These are phyloP conservation scores for Griposia aprilina DNA, from an alignment of 2,888 invertebrate species.

Conservation along the genomic window DNA sequence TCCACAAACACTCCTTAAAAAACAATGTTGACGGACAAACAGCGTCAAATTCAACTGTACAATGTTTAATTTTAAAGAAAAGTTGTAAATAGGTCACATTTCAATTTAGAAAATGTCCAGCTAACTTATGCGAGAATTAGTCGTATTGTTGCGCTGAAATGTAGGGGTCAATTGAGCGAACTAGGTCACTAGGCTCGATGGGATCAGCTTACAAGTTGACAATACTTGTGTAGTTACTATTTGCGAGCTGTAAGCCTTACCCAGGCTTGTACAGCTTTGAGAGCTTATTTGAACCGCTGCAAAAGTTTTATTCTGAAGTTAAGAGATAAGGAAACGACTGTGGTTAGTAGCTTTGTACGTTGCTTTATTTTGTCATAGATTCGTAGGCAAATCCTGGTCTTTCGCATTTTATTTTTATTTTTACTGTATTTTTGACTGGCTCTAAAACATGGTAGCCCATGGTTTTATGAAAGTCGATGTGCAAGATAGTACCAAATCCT, in stretches of 20 bases:
- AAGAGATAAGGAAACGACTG: slow-evolving; percentile 7
- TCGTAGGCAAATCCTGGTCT: not conserved
- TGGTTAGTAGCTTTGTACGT: slow-evolving; percentile 9
- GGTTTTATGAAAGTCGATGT: not conserved
- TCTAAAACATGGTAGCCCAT: not conserved
- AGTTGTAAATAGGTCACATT: not conserved
- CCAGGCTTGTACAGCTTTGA: slow-evolving; percentile 42
- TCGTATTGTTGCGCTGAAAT: slow-evolving; percentile 36
- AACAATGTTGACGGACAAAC: not conserved
- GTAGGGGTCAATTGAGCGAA: slow-evolving; percentile 50
- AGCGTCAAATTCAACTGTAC: not conserved
- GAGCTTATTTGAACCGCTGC: slow-evolving; percentile 50
- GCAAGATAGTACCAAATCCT: not conserved
- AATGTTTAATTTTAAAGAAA: not conserved
- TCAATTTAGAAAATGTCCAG: slow-evolving; percentile 32
- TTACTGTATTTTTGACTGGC: not conserved
- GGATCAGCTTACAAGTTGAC: slow-evolving; percentile 49
- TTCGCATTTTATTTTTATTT: not conserved
- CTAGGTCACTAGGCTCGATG: slow-evolving; percentile 52
- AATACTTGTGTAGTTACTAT: slow-evolving; percentile 49
- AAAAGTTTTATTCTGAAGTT: slow-evolving; percentile 41
- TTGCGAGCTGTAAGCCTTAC: slow-evolving; percentile 48
- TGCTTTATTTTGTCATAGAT: not conserved
- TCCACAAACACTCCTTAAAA: not conserved
- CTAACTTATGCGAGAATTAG: slow-evolving; percentile 35